Evolutionary conservation across 2,888 invertebrate genomes (phyloP).

Genomic region (Nomada ferruginata): DNA sequence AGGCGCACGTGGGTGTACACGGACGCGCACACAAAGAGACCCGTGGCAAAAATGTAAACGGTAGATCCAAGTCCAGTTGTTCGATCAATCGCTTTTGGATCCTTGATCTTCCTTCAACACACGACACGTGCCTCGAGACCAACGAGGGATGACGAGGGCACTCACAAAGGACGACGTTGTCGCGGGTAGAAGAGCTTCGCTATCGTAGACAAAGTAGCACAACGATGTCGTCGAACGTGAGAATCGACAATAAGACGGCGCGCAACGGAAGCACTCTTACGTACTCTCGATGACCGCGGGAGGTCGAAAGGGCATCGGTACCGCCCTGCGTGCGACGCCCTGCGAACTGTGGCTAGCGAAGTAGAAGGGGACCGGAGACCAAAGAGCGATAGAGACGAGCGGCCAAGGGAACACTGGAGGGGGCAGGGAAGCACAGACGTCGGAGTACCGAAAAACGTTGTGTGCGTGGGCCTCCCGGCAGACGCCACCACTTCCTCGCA

Average conservation of each 20-base stretch:
- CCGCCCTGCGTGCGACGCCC: conserved; percentile 78
- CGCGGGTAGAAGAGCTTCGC: not conserved
- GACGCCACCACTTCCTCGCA: conserved; percentile 52
- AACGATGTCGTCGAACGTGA: conserved; percentile 37
- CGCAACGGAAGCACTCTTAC: conserved; percentile 61
- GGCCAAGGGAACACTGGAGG: conserved; percentile 27
- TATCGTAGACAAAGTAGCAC: not conserved
- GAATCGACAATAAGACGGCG: conserved; percentile 54
- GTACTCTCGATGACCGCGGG: conserved; percentile 66
- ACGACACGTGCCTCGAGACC: conserved; percentile 26
- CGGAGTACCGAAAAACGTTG: conserved; percentile 53
- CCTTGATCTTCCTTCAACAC: not conserved
- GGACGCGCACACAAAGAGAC: not conserved
- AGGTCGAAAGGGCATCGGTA: conserved; percentile 80
- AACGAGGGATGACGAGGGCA: not conserved
- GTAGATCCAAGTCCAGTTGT: not conserved
- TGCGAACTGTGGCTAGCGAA: conserved; percentile 62
- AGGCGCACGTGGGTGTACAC: conserved; percentile 59
- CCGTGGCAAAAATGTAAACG: conserved; percentile 20
- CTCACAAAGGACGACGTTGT: conserved; percentile 23
- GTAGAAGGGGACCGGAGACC: conserved; percentile 46
- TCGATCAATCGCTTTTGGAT: conserved; percentile 20
- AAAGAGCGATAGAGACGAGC: conserved; percentile 49
- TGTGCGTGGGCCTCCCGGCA: conserved; percentile 48
- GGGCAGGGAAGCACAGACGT: conserved; percentile 30